phyloP scores from a whole-genome alignment of 2,797 vertebrate species.

The Steatocranus sp. region DNA sequence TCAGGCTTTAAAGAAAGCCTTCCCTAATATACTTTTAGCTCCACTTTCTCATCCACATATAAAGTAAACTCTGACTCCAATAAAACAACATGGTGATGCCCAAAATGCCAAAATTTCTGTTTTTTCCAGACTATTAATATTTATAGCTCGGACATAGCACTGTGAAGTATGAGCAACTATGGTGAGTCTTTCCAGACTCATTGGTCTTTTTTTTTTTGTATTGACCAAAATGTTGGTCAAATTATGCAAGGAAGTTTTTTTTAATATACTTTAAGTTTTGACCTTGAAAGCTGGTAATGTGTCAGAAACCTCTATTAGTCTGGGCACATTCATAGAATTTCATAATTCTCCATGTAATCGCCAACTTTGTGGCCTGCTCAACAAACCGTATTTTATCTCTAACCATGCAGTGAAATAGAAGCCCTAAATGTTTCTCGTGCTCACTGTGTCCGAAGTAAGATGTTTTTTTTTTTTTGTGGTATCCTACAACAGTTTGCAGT shows the following conservation, averaged over 20 bases:
- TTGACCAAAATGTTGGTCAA: not conserved
- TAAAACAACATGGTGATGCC: not conserved
- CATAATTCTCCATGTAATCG: not conserved
- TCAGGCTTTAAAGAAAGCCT: not conserved
- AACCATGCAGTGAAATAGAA: not conserved
- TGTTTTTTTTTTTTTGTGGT: not conserved
- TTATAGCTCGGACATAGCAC: not conserved
- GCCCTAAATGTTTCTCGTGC: not conserved
- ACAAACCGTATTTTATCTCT: not conserved
- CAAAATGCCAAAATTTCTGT: not conserved
- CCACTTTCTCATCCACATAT: not conserved
- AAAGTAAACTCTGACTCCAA: not conserved
- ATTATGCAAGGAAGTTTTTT: not conserved
- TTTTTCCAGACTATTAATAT: not conserved
- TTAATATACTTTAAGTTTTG: not conserved
- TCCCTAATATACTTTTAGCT: not conserved
- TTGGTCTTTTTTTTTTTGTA: not conserved
- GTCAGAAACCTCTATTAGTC: not conserved
- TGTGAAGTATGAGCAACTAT: not conserved
- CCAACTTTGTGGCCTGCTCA: not conserved
- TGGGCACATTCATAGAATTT: not conserved
- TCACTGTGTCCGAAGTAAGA: not conserved
- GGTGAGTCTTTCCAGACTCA: not conserved
- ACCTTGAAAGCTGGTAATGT: not conserved
- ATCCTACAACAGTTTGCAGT: not conserved